Evolutionary conservation across 2,888 invertebrate genomes (phyloP).

Genomic region (Sminthurinus aureus): DNA sequence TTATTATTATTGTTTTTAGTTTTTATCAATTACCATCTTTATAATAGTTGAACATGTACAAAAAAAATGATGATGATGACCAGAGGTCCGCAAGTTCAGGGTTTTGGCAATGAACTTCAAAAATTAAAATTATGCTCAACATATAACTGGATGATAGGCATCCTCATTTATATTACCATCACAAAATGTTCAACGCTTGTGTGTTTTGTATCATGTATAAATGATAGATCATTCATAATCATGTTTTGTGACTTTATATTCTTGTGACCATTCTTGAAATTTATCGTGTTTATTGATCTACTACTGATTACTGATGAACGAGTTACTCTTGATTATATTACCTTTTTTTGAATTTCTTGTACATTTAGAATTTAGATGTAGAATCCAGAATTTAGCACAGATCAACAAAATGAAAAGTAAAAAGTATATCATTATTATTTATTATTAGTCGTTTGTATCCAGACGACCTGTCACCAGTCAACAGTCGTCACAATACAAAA

Average conservation of each 20-base stretch:
- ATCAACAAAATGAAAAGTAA: too few species aligned
- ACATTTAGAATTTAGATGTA: too few species aligned
- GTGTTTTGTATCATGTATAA: too few species aligned
- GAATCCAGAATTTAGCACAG: too few species aligned
- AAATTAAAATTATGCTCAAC: background rate
- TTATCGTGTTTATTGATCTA: background rate
- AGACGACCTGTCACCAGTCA: background rate
- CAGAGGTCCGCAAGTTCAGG: slow-evolving; percentile 37
- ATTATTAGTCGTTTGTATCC: background rate
- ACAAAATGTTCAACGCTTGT: background rate
- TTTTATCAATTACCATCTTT: background rate
- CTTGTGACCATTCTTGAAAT: background rate
- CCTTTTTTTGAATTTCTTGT: too few species aligned
- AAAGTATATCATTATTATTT: background rate
- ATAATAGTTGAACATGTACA: background rate
- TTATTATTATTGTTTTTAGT: background rate
- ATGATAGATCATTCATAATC: background rate
- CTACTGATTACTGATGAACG: background rate
- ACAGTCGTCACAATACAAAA: background rate
- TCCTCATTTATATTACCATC: background rate
- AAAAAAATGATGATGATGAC: background rate
- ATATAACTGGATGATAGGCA: background rate
- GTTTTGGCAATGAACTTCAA: slow-evolving; percentile 37
- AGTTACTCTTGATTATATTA: background rate
- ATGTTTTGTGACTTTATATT: too few species aligned